Base-by-base conservation (phyloP, 2,888 invertebrate species). In the Heliconius charithonia region DNA sequence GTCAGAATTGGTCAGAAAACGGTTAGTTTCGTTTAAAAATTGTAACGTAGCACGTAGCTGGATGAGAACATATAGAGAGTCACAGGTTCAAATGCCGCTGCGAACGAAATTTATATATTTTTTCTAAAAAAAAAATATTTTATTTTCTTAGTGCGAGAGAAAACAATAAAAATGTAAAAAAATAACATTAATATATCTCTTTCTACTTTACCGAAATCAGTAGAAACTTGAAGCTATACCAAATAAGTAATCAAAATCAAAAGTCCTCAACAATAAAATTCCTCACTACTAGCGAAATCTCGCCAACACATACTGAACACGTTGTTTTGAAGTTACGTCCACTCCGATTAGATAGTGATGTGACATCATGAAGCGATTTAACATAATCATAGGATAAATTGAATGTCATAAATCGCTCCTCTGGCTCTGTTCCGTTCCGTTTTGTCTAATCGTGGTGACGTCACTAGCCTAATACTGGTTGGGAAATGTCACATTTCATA, bases 341-440 rank as follows among this genome's bases (percentile, higher is more conserved):
- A 86, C 87, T 83, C 85, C 83, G 87, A 89, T 89, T 86, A 87
- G 87, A 87, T 88, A 88, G 79, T 81, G 71, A n/a, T 83, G 81
- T 88, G 85, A 87, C 86, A 86, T 86, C 85, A 86, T 82, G 82
- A 45, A 79, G 75, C 79, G 75, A 59, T 79, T 81, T 81, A 79
- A 74, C 79, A 82, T 85, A 85, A 84, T 83, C 82, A 78, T 80
- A 79, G 80, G 81, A 82, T 84, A 83, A 67, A 83, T 84, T 83
- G 81, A 83, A 84, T 83, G 82, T 79, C 79, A 83, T 85, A 85
- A 82, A 85, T 82, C 73, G 72, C 77, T 73, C 76, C 78, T 81
- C 45, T 51, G 51, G 51, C 51, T 7, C 82, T 75, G 79, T 75
- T 78, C 82, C 76, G 63, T 66, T 77, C 82, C 79, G 63, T 62